These are phyloP conservation scores for Phataginus tetradactyla DNA, from an alignment of 2,797 vertebrate genomes.

Conservation along the genomic window DNA sequence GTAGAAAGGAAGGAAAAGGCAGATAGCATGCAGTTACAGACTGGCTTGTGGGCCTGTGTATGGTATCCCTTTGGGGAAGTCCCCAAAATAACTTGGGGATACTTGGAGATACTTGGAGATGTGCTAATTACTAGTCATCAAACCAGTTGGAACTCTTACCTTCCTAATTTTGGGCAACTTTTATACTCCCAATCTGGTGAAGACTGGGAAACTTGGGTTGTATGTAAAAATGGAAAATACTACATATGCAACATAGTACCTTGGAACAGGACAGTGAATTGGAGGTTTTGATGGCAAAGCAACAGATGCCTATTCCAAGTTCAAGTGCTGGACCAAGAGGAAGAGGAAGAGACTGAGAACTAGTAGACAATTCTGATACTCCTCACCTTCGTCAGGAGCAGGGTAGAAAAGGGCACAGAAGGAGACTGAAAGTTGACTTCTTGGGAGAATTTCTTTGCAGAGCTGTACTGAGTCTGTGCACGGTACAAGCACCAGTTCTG, in stretches of 20 bases:
- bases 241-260: conserved; percentile 15
- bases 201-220: neutral
- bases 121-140: conserved; percentile 58
- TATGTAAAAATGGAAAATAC: conserved; percentile 43
- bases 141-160: conserved; percentile 36
- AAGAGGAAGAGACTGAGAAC: neutral
- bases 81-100: conserved; percentile 58
- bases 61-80: conserved; percentile 52
- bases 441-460: neutral
- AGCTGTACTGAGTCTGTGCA: neutral
- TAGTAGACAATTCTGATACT: neutral
- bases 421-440: neutral
- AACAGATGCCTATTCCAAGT: neutral
- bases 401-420: neutral
- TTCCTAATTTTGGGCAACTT: conserved; percentile 50
- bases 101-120: conserved; percentile 54
- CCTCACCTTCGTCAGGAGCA: neutral
- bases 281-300: conserved; percentile 38
- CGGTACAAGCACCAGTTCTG: neutral
- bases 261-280: neutral
- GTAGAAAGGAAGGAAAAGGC: conserved; percentile 44
- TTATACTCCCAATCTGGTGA: conserved; percentile 43
- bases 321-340: neutral
- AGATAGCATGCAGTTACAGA: conserved; percentile 51
- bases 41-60: conserved; percentile 59